These are phyloP conservation scores for Centropyge bicolor DNA, from an alignment of 2,797 vertebrate species.

Conservation along the genomic window DNA sequence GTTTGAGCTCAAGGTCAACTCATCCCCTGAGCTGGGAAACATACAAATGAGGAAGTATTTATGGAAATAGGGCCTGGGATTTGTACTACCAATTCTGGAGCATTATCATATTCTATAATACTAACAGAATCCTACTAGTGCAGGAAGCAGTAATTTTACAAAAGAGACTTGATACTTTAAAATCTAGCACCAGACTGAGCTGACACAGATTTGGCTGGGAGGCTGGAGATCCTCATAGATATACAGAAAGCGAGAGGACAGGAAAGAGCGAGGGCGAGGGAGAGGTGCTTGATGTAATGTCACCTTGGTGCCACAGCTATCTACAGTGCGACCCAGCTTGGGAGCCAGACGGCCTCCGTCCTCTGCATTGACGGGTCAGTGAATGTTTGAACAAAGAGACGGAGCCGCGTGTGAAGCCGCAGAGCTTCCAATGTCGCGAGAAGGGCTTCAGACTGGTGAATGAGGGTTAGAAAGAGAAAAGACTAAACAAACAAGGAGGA, in stretches of 20 bases:
- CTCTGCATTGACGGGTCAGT: constrained; percentile 37
- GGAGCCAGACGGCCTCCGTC: constrained; percentile 42
- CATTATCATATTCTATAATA: constrained; percentile 58
- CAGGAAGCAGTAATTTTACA: constrained; percentile 38
- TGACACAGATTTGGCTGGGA: constrained; percentile 63
- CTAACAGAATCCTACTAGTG: constrained; percentile 35
- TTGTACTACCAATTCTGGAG: constrained; percentile 67
- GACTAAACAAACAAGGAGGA: constrained; percentile 46
- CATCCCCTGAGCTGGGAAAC: constrained; percentile 71
- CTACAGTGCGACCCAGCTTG: constrained; percentile 23
- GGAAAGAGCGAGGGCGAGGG: constrained; percentile 34
- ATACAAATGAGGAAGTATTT: constrained; percentile 79
- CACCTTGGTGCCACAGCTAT: constrained; percentile 67
- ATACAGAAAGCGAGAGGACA: constrained; percentile 45
- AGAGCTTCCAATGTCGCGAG: constrained; percentile 36
- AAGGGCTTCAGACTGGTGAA: constrained; percentile 8
- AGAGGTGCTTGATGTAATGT: constrained; percentile 69
- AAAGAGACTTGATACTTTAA: constrained; percentile 46
- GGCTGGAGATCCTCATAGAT: constrained; percentile 70
- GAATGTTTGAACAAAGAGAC: constrained; percentile 51
- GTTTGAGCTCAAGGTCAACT: constrained; percentile 78
- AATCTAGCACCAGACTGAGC: constrained; percentile 54
- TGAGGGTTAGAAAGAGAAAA: constrained; percentile 28
- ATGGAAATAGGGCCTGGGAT: constrained; percentile 72
- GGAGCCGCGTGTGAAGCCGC: constrained; percentile 25